A percentile compares a stretch with the other conserved stretches of the same genome.
Evolutionary conservation across 2,888 invertebrate species (phyloP).

Genomic region (Pachymerium ferrugineum): DNA sequence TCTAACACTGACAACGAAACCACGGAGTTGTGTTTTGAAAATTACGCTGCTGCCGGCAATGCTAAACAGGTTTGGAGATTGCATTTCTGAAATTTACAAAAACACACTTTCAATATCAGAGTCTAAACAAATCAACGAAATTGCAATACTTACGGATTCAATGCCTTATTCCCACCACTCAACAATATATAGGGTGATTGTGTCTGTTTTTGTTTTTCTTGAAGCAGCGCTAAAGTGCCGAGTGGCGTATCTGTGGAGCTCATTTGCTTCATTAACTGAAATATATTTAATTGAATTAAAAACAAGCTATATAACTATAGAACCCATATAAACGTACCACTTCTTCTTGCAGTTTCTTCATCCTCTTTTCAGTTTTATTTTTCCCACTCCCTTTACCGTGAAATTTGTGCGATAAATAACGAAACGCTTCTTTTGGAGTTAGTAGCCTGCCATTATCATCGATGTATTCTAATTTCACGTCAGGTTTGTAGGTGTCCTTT

Average conservation of each 20-base stretch:
- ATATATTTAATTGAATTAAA: neutral
- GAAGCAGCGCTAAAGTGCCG: conserved; percentile 85
- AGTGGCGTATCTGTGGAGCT: conserved; percentile 96
- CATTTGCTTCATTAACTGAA: conserved; percentile 86
- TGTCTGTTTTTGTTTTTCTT: conserved; percentile 92
- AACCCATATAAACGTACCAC: conserved; percentile 56
- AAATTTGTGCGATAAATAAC: conserved; percentile 72
- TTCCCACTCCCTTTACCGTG: conserved; percentile 99
- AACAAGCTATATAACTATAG: neutral
- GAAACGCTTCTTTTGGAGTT: conserved; percentile 91
- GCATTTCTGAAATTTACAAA: conserved; percentile 4
- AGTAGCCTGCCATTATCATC: conserved; percentile 92
- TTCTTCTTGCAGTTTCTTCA: conserved; percentile 90
- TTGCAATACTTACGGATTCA: conserved; percentile 34
- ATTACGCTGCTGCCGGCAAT: no score
- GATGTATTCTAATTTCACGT: conserved; percentile 92
- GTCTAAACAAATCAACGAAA: neutral
- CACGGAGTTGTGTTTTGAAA: no score
- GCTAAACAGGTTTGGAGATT: conserved; percentile 21
- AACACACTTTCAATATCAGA: neutral
- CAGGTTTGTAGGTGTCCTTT: conserved; percentile 82
- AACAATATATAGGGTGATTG: conserved; percentile 88
- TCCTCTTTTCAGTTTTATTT: conserved; percentile 92
- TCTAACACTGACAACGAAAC: no score
- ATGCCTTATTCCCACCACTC: conserved; percentile 58